These are phyloP conservation scores for Drosophila macrospina DNA, from an alignment of 2,888 invertebrate species.

Conservation along the genomic window DNA sequence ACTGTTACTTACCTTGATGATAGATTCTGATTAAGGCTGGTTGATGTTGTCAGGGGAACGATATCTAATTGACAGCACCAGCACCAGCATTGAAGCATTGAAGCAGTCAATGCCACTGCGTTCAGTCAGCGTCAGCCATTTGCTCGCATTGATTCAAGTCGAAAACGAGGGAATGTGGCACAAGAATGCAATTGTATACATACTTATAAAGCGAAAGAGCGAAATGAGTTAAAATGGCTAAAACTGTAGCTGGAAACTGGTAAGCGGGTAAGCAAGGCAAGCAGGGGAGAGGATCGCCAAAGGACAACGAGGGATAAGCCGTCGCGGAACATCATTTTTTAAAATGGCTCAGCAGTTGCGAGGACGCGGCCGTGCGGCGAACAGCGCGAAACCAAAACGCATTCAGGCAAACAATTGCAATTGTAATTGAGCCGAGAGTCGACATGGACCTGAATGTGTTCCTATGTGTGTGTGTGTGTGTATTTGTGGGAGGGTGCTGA, in stretches of 20 bases:
- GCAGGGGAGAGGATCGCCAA: background rate
- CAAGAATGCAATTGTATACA: conserved; percentile 53
- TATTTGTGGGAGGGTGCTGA: conserved; percentile 14
- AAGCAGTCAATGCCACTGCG: conserved; percentile 29
- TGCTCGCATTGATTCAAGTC: conserved; percentile 69
- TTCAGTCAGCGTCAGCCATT: conserved; percentile 22
- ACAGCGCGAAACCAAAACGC: conserved; percentile 75
- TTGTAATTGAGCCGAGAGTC: conserved; percentile 81
- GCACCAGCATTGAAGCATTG: conserved; percentile 26
- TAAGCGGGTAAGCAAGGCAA: too few relatives aligned
- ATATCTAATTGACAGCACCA: conserved; percentile 8
- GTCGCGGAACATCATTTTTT: conserved; percentile 69
- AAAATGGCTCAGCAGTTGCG: conserved; percentile 65
- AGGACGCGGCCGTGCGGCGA: conserved; percentile 56
- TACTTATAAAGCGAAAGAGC: conserved; percentile 46
- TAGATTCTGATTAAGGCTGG: background rate
- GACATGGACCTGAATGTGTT: conserved; percentile 48
- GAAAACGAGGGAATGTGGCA: conserved; percentile 52
- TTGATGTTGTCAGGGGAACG: conserved; percentile 4
- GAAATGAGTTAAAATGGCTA: conserved; percentile 53
- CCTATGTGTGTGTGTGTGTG: conserved; percentile 27
- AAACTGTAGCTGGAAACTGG: conserved; percentile 19
- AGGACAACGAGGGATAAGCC: conserved; percentile 40
- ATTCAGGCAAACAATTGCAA: conserved; percentile 82
- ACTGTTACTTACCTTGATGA: background rate